Base-by-base conservation (phyloP, 2,113 vertebrate species). In the Pimephales promelas region DNA sequence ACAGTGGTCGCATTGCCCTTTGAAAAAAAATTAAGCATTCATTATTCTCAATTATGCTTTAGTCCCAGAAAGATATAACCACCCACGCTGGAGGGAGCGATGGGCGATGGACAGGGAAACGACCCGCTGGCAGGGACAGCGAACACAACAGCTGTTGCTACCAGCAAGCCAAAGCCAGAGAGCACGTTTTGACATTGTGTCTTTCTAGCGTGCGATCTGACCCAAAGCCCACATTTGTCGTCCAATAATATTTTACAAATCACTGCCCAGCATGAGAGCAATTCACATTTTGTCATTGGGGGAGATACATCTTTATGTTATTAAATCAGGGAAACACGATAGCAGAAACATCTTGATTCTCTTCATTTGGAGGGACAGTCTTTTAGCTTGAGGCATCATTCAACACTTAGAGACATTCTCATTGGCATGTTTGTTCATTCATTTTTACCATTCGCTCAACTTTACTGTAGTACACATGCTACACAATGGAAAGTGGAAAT, bases 21-120 rank as follows among this genome's bases (percentile, higher is more conserved):
- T 81, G 81, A 5, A 54, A 74, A 78, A 83, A 74, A 66, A 74
- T 56, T 62, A 85, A 92, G 83, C 87, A 92, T 91, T 91, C 83
- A 93, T 92, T 89, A 91, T 85, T 90, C 82, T 79, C 90, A 91
- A 91, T 94, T 92, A 92, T 81, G 87, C 88, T 92, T 92, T 90
- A 89, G 93, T 93, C 91, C 83, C 86, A 90, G 91, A 56, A 36
- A 81, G 88, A 92, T 88, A 92, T 92, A 89, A 89, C 87, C 62
- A 79, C 85, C 74, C 64, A 81, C 82, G 70, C 61, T 77, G 87
- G 84, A 62, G 40, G 89, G 85, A 89, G 75, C 47, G 76, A 81
- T 84, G 24, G 52, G 68, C 45, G 71, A 62, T 43, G 28, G 68
- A 24, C 73, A 47, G n/a, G 72, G 24, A 64, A 73, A 70, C 71